Conservation (phyloP, 2,797 vertebrate species). For the Chelon auratus region DNA sequence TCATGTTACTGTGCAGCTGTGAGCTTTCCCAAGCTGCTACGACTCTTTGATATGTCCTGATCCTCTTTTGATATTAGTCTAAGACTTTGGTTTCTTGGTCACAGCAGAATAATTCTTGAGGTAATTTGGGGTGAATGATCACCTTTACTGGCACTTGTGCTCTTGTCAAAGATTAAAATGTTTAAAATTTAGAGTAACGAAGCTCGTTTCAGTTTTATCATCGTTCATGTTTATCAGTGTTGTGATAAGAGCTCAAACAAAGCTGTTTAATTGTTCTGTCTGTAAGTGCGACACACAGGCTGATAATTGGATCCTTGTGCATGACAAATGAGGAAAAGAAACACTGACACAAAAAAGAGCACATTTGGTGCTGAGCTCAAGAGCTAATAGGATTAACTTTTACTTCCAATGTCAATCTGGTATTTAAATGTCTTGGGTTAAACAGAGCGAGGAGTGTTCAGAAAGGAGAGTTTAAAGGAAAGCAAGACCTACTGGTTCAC, state of each 20-base stretch:
- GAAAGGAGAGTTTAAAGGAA: conserved; percentile 83
- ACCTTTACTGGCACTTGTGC: not conserved
- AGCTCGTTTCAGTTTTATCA: not conserved
- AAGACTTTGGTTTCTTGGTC: conserved; percentile 33
- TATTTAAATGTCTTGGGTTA: conserved; percentile 25
- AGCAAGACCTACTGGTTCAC: conserved; percentile 99
- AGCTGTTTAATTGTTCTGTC: not conserved
- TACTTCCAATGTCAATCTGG: conserved; percentile 24
- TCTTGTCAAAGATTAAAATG: conserved; percentile 2
- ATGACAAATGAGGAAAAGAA: conserved; percentile 17
- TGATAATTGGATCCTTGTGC: conserved; percentile 23
- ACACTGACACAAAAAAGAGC: conserved; percentile 7
- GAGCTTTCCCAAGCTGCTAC: conserved; percentile 37
- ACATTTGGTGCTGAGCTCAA: conserved; percentile 5
- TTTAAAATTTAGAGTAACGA: not conserved
- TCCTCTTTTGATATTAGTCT: conserved; percentile 50
- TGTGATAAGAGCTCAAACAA: conserved; percentile 8
- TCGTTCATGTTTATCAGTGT: not conserved
- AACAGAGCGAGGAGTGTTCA: conserved; percentile 37
- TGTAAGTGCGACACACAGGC: conserved; percentile 11
- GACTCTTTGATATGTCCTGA: conserved; percentile 41
- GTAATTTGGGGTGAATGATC: conserved; percentile 1
- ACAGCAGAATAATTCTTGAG: conserved; percentile 2
- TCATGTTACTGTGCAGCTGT: conserved; percentile 8
- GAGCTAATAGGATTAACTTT: conserved; percentile 35